A percentile compares a stretch with the other conserved stretches of the same genome.
These are phyloP conservation scores for Nomada ferruginata DNA, from an alignment of 2,888 invertebrate species.

Conservation along the genomic window DNA sequence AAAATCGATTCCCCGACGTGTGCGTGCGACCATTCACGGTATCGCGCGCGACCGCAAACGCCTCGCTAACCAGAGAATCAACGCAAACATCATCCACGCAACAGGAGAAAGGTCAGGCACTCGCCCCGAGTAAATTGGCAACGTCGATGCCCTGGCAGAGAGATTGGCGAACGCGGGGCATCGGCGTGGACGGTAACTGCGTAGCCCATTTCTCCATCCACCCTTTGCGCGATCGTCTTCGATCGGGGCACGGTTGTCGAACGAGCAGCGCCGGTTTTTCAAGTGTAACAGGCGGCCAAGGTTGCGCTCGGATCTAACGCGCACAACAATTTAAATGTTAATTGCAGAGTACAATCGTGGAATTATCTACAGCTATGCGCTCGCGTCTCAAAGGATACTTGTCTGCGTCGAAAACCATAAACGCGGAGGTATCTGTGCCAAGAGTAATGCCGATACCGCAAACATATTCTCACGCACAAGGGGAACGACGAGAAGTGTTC, in stretches of 20 bases:
- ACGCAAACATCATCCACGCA: neutral
- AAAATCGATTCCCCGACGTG: too few species aligned
- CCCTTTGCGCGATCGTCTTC: neutral
- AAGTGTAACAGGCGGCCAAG: too few species aligned
- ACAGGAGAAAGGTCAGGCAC: slow-evolving; percentile 6
- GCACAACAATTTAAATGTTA: too few species aligned
- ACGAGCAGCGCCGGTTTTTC: too few species aligned
- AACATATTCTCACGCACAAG: slow-evolving; percentile 36
- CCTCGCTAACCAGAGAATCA: neutral
- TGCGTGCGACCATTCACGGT: neutral
- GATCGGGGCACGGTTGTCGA: too few species aligned
- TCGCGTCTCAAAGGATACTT: too few species aligned
- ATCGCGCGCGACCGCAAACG: neutral
- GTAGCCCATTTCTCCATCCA: slow-evolving; percentile 15
- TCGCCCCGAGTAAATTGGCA: slow-evolving; percentile 25
- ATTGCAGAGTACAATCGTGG: too few species aligned
- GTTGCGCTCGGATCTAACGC: too few species aligned
- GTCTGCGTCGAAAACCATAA: slow-evolving; percentile 1
- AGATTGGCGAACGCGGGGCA: too few species aligned
- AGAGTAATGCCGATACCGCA: slow-evolving; percentile 29
- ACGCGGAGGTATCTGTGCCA: slow-evolving; percentile 30
- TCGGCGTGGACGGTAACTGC: too few species aligned
- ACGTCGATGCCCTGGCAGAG: slow-evolving; percentile 20
- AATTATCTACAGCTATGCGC: neutral
- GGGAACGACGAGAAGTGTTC: slow-evolving; percentile 19